phyloP scores from a whole-genome alignment of 1,140 invertebrate species.

The Trinorchestia longiramus region DNA sequence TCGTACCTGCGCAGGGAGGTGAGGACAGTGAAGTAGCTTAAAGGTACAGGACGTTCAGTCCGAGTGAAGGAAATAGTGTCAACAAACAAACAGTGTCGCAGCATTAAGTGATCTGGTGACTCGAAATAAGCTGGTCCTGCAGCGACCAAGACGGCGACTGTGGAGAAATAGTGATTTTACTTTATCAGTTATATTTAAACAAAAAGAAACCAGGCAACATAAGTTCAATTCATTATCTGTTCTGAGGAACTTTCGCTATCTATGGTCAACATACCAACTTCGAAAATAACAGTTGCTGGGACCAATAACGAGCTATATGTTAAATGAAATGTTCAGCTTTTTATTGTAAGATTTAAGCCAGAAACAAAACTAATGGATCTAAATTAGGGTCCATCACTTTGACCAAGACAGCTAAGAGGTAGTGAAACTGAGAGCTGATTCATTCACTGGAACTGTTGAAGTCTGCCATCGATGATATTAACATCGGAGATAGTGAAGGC shows the following conservation, averaged over 20 bases:
- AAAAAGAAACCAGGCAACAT: neutral
- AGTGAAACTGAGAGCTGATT: neutral
- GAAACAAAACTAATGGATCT: neutral
- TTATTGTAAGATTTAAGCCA: neutral
- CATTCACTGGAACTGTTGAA: neutral
- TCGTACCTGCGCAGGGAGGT: conserved; percentile 18
- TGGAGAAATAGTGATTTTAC: neutral
- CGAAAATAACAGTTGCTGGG: neutral
- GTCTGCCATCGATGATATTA: neutral
- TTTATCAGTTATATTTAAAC: neutral
- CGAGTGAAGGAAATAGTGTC: too few species aligned
- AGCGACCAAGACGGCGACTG: neutral
- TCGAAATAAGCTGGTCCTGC: too few species aligned
- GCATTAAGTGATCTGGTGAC: too few species aligned
- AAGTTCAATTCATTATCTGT: neutral
- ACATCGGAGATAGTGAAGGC: neutral
- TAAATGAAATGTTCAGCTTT: neutral
- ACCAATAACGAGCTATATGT: neutral
- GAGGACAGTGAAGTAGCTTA: too few species aligned
- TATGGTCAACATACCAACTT: neutral
- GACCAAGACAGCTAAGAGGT: neutral
- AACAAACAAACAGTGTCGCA: too few species aligned
- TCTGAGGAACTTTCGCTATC: neutral
- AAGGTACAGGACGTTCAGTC: too few species aligned
- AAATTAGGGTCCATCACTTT: neutral